Base-by-base conservation (phyloP, 1,140 invertebrate species). In the Rhagoletis pomonella region DNA sequence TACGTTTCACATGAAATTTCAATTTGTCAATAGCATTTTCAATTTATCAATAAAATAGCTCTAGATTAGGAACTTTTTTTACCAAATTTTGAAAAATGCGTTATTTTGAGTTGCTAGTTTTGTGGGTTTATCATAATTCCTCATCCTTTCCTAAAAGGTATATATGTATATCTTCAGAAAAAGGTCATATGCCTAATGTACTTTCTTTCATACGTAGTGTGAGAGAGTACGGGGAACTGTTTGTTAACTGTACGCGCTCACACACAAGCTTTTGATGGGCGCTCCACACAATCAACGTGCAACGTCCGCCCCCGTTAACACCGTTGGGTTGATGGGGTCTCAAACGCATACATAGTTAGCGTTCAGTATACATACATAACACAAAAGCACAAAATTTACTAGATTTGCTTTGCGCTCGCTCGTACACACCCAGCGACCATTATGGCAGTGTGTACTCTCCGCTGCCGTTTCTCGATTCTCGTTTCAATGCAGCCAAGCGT, bases 401-500 rank as follows among this genome's bases (percentile, higher is more conserved):
- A 62, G 9, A 2, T 62, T 73, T 73, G 17, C 44, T 55, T 55
- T 55, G 50, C 29, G 29, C 50, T 55, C 50, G 10, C 50, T 5
- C 5, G 85, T 42, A 60, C 29, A 50, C 44, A 47, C 29, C 29
- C 29, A 29, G 29, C 29, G 29, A 29, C 29, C 29, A 29, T 29
- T 29, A 29, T 29, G 29, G 29, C 29, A 29, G 29, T 17, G 9
- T 50, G 29, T n/a, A n/a, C 42, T 47, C 19, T n/a, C 59, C 85
- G 60, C 77, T 29, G 81, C 19, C 3, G 19, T n/a, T 81, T 7
- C n/a, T 4, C 3, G 19, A 5, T 81, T 7, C n/a, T 4, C 81
- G n/a, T 19, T 67, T 19, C 62, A 69, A 87, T 9, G 64, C 69
- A 64, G 39, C 62, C 73, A 84, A 87, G 69, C 69, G 64, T 86